Base-by-base conservation (phyloP, 2,888 invertebrate species). In the Hemaris fuciformis region DNA sequence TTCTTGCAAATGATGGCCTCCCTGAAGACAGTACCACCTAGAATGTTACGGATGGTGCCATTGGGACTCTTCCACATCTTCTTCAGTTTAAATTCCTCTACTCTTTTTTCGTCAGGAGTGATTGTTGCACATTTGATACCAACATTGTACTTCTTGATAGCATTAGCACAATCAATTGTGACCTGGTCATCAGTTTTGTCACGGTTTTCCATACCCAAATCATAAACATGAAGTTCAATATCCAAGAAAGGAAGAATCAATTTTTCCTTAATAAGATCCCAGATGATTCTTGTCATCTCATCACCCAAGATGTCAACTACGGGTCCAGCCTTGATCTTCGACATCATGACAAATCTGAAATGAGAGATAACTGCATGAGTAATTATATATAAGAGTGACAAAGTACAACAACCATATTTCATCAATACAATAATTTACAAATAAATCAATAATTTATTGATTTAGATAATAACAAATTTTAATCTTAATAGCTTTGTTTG, bases 61-160 rank as follows among this genome's bases (percentile, higher is more conserved):
- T 97, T 97, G 0, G 97, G 97, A 58, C 97, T 97, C 84, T 96
- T 97, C 97, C 97, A 97, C 97, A 97, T 97, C 84, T 97, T 94
- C 81, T 97, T 97, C 70, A 97, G 84, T 1, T 97, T 96, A 81
- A 97, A 97, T 85, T 97, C 97, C 88, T 97, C 96, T 0, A 99
- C 98, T 82, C 99, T 94, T 41, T 97, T 97, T 87, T 99, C 99
- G 86, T 99, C 99, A 1, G 99, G 99, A 0, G 99, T 99, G 69
- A 99, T 99, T 2, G 99, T 98, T 23, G 99, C 99, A 91, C 99
- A 99, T 88, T 99, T 99, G 71, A 99, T 98, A 45, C 99, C 99
- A 59, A 99, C 99, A 88, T 98, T 99, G 93, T 98, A 99, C 83
- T 98, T 98, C 85, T 98, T 97, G 62, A 99, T 95, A 13, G 99